Evolutionary conservation across 2,797 vertebrate species (phyloP), one percentile per base, ranked within the genome.

Genomic region (Chaetophractus vellerosus): DNA sequence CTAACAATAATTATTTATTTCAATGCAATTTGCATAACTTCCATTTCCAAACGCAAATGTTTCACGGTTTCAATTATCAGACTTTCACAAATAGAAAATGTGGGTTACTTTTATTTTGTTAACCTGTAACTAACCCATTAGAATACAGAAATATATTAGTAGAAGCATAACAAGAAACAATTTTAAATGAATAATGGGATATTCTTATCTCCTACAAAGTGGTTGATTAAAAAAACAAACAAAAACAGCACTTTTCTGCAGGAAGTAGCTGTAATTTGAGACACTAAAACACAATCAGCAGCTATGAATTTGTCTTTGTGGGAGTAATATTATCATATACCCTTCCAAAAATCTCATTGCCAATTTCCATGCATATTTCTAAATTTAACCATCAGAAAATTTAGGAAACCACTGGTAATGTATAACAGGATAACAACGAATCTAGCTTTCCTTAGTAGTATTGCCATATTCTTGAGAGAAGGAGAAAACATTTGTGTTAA

Each of bases 351-450:
- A 71, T 50, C 14, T 76, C 11, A 79, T 64, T 59, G n/a, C 59
- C 52, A 92, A 28, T 96, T 92, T 87, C 59, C 31, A 68, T 76
- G 31, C 19, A 28, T 80, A 59, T 84, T 88, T 94, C 41, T 93
- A 91, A 92, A 66, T 71, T 33, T 88, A 91, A 52, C 45, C 57
- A 59, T 84, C 45, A 86, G 24, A 45, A 38, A 68, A 45, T 23
- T 72, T 68, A 80, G 59, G 26, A 96, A 88, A 91, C 5, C 21
- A 90, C 33, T 55, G 31, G 24, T 45, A 63, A 31, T 81, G 84
- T 18, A 55, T 76, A 16, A 61, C 50, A 66, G 28, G 6, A 79
- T 88, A 84, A 75, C 80, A 83, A 18, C 14, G 82, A 93, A 3
- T 18, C 7, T 80, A 6, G 6, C 5, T 84, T 90, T 28, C 75